A percentile compares a stretch with the other conserved stretches of the same genome.
These are phyloP conservation scores for Strigamia maritima DNA, from an alignment of 2,888 invertebrate genomes.

Conservation along the genomic window DNA sequence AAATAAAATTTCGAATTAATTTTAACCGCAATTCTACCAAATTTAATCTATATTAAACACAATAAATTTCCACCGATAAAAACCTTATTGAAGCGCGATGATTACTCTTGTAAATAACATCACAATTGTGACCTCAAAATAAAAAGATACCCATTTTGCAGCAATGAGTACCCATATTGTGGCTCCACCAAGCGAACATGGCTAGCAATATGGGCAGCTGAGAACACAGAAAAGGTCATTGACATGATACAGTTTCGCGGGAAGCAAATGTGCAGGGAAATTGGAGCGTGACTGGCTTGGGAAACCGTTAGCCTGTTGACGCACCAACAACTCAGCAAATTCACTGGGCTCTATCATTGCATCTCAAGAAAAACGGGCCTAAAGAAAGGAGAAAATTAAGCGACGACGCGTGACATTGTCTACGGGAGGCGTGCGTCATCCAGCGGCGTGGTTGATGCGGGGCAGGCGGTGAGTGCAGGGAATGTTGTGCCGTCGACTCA, in stretches of 20 bases:
- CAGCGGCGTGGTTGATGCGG: slow-evolving; percentile 10
- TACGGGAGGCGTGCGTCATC: not conserved
- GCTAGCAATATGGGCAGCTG: slow-evolving; percentile 13
- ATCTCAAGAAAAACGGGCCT: slow-evolving; percentile 1
- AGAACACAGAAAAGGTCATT: slow-evolving; percentile 34
- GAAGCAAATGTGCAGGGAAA: slow-evolving; percentile 36
- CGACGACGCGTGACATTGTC: slow-evolving; percentile 32
- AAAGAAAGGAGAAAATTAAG: not conserved
- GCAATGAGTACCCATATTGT: not conserved
- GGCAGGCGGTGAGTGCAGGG: slow-evolving; percentile 24
- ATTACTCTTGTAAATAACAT: not conserved
- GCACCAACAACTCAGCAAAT: slow-evolving; percentile 28
- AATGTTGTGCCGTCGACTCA: slow-evolving; percentile 26
- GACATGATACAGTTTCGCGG: slow-evolving; percentile 36
- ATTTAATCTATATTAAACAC: not conserved
- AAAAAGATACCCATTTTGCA: slow-evolving; percentile 2
- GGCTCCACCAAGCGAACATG: not conserved
- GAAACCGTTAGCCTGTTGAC: slow-evolving; percentile 34
- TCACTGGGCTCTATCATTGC: not conserved
- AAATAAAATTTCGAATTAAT: no score
- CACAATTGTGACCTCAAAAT: not conserved
- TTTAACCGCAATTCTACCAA: no score
- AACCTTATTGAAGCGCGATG: not conserved
- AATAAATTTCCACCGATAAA: not conserved
- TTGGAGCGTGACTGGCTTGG: slow-evolving; percentile 36